Evolutionary conservation across 2,797 vertebrate species (phyloP).

Genomic region (Remorina albescens): DNA sequence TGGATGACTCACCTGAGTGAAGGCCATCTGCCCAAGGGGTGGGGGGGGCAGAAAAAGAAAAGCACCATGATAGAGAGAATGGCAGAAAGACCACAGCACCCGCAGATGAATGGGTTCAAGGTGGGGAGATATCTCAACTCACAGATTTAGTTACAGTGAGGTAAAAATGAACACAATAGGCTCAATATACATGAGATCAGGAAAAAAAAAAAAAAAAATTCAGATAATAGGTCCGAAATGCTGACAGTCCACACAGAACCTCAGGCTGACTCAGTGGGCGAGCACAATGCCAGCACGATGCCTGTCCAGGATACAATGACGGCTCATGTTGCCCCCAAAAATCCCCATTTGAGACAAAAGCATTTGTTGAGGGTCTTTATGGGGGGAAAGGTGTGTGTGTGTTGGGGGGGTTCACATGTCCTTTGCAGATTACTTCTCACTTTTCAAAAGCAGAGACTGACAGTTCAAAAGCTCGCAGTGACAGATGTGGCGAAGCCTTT

Average conservation of each 20-base stretch:
- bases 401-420: slow-evolving; percentile 30
- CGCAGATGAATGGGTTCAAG: slow-evolving; percentile 48
- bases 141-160: slow-evolving; percentile 61
- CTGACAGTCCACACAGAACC: slow-evolving; percentile 60
- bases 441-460: slow-evolving; percentile 33
- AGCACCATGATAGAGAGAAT: slow-evolving; percentile 22
- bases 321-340: slow-evolving; percentile 67
- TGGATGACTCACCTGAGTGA: slow-evolving; percentile 72
- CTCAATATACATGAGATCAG: slow-evolving; percentile 54
- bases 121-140: slow-evolving; percentile 40
- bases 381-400: too few relatives aligned
- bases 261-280: slow-evolving; percentile 32
- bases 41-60: neutral
- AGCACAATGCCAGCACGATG: slow-evolving; percentile 50
- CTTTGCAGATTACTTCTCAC: slow-evolving; percentile 15
- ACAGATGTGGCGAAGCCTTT: slow-evolving; percentile 37
- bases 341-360: slow-evolving; percentile 55
- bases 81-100: slow-evolving; percentile 37
- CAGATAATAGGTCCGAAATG: slow-evolving; percentile 45
- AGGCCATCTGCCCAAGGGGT: slow-evolving; percentile 45
- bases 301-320: slow-evolving; percentile 51
- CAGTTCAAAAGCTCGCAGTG: slow-evolving; percentile 35
- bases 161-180: slow-evolving; percentile 53
- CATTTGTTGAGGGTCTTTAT: slow-evolving; percentile 35
- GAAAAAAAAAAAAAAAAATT: slow-evolving; percentile 27